Evolutionary conservation across 30 jellyfish, hydroid and myxozoan species (phyloP).

Genomic region (Aurelia sp.): DNA sequence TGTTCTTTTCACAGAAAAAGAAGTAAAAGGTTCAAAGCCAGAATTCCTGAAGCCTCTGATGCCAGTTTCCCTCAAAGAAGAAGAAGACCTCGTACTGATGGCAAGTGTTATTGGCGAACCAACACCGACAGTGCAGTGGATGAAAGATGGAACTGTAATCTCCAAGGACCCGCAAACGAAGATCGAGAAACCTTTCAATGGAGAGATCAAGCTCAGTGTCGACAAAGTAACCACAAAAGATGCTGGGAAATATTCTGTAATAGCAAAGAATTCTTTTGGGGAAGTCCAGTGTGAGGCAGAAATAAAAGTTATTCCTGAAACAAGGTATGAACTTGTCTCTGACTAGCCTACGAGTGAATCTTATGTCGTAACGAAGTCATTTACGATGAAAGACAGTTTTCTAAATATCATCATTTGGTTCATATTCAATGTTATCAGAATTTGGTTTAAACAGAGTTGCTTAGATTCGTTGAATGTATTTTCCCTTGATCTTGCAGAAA

Average conservation of each 20-base stretch:
- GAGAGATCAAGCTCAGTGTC: conserved; percentile 43
- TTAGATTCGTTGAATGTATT: no score
- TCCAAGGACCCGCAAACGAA: conserved; percentile 59
- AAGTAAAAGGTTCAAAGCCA: conserved; percentile 42
- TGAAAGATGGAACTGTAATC: conserved; percentile 57
- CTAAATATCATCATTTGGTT: no score
- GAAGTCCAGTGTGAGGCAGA: conserved; percentile 59
- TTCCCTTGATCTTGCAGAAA: background rate
- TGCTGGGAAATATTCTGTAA: conserved; percentile 74
- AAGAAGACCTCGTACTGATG: conserved; percentile 37
- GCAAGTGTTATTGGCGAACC: conserved; percentile 76
- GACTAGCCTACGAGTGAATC: no score
- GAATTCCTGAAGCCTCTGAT: conserved; percentile 22
- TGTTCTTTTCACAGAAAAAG: conserved; percentile 26
- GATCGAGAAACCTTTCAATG: conserved; percentile 43
- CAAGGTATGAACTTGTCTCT: conserved; percentile 7
- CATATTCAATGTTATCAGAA: no score
- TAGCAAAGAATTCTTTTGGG: conserved; percentile 77
- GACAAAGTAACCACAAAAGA: conserved; percentile 68
- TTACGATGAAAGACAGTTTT: no score
- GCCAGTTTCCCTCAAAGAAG: conserved; percentile 11
- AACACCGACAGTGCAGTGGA: conserved; percentile 75
- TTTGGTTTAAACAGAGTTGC: no score
- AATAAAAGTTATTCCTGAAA: conserved; percentile 7
- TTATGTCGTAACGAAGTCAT: no score